Evolutionary conservation across 1,140 invertebrate species (phyloP).

Genomic region (Euura lappo): DNA sequence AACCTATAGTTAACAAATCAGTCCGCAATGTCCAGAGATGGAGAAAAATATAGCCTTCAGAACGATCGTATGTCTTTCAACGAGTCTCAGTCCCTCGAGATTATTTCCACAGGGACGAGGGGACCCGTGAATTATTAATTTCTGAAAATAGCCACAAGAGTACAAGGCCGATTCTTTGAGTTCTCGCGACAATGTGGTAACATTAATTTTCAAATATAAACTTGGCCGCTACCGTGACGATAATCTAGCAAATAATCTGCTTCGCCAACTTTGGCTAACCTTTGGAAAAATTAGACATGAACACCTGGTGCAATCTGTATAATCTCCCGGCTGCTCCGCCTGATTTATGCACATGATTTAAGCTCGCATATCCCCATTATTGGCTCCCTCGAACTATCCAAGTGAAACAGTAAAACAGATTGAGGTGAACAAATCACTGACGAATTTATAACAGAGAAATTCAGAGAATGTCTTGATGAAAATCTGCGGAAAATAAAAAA

Average conservation of each 20-base stretch:
- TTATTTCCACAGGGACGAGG: background rate
- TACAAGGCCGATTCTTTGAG: constrained; percentile 4
- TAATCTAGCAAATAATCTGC: background rate
- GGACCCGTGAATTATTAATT: constrained; percentile 3
- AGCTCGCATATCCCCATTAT: too few species aligned
- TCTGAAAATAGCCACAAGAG: background rate
- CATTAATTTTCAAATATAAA: constrained; percentile 40
- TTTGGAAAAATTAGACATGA: background rate
- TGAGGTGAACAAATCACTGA: too few species aligned
- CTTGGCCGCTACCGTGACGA: constrained; percentile 25
- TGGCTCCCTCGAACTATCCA: too few species aligned
- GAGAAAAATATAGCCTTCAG: background rate
- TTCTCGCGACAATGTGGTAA: constrained; percentile 3
- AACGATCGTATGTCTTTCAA: background rate
- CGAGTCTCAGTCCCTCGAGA: background rate
- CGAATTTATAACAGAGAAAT: too few species aligned
- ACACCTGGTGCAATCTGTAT: background rate
- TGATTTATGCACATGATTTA: too few species aligned
- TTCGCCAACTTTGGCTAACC: background rate
- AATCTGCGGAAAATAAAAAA: too few species aligned
- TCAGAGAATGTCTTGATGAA: too few species aligned
- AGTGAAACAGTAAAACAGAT: too few species aligned
- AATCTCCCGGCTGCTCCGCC: background rate
- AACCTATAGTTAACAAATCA: too few species aligned
- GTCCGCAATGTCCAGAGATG: background rate